phyloP scores from a whole-genome alignment of 1,140 invertebrate species.

The Cotesia typhae region DNA sequence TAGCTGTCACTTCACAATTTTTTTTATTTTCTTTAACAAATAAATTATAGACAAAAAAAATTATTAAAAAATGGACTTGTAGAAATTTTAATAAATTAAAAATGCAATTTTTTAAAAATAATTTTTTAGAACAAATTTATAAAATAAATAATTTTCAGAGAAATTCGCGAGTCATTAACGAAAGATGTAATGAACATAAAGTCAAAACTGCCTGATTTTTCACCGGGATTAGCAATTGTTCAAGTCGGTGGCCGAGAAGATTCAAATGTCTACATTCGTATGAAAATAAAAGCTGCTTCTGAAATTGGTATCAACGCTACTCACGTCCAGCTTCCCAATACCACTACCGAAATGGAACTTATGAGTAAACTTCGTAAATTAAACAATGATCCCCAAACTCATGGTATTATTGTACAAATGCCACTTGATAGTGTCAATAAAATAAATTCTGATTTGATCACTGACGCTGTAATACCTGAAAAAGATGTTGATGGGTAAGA shows the following conservation, averaged over 20 bases:
- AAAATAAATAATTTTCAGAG: constrained; percentile 64
- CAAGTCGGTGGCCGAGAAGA: constrained; percentile 95
- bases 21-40: too few species aligned
- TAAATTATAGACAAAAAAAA: too few species aligned
- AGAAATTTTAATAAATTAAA: too few species aligned
- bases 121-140: too few species aligned
- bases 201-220: constrained; percentile 70
- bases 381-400: constrained; percentile 84
- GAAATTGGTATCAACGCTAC: constrained; percentile 89
- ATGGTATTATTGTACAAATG: constrained; percentile 98
- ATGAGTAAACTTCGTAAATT: constrained; percentile 77
- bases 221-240: constrained; percentile 82
- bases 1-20: too few species aligned
- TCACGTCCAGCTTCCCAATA: constrained; percentile 83
- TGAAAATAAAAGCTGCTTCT: constrained; percentile 92
- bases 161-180: constrained; percentile 76
- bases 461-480: constrained; percentile 82
- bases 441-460: constrained; percentile 88
- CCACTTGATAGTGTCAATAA: constrained; percentile 84
- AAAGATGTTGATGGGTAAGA: constrained; percentile 95
- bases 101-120: too few species aligned
- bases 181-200: constrained; percentile 73
- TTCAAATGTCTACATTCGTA: constrained; percentile 99
- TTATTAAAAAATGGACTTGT: too few species aligned
- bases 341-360: constrained; percentile 85